Conservation (phyloP, 1,140 invertebrate genomes). For the Cydia fagiglandana region DNA sequence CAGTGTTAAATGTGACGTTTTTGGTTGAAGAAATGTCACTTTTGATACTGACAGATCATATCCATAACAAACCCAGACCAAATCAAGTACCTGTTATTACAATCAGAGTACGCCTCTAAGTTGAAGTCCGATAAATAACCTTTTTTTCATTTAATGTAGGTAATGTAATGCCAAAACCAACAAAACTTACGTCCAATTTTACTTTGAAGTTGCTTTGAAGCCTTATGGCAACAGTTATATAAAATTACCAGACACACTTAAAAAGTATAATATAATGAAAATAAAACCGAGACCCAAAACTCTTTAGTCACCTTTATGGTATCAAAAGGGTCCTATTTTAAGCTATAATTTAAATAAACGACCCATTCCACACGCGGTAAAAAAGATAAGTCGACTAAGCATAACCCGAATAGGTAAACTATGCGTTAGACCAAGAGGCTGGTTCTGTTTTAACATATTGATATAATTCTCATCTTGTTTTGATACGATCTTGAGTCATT, state of each 20-base stretch:
- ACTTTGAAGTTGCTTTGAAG: neutral
- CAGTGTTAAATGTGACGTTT: too few species aligned
- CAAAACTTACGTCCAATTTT: neutral
- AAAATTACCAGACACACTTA: neutral
- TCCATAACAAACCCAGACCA: too few species aligned
- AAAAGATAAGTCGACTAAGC: conserved; percentile 16
- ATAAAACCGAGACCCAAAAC: neutral
- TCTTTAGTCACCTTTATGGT: conserved; percentile 4
- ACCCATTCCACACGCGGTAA: conserved; percentile 13
- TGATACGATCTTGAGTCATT: too few species aligned
- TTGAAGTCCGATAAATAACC: neutral
- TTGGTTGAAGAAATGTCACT: too few species aligned
- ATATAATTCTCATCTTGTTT: too few species aligned
- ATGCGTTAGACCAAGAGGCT: neutral
- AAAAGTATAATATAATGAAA: neutral
- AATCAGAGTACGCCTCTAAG: too few species aligned
- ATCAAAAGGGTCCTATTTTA: neutral
- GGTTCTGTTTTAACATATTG: too few species aligned
- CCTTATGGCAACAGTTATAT: neutral
- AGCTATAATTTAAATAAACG: conserved; percentile 15
- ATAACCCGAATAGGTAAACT: neutral
- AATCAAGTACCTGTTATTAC: too few species aligned
- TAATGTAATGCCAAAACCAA: neutral
- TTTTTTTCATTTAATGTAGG: neutral
- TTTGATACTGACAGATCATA: too few species aligned